Base-by-base conservation (phyloP, 2,797 vertebrate species). In the Xerus rutilus region DNA sequence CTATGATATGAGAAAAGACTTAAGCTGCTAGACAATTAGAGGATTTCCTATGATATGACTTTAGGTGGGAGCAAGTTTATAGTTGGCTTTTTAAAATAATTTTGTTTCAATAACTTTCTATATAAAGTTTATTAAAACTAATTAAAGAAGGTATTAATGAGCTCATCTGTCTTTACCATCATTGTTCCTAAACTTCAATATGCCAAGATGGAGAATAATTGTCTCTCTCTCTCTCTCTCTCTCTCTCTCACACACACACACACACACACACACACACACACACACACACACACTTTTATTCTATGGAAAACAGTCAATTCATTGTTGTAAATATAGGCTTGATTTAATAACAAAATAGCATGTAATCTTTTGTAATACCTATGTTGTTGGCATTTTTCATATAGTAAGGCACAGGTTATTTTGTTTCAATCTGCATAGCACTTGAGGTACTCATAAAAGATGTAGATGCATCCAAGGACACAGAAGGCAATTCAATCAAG, bases 11-110 rank as follows among this genome's bases (percentile, higher is more conserved):
- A 98, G 79, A 91, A 94, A 84, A 97, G 95, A 98, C 97, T 93
- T 79, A 98, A 98, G 84, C 35, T 96, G 95, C 65, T 91, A 77
- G 82, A 86, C 96, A 95, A 98, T 96, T 90, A 96, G 96, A 97
- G 92, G 62, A 59, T 79, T 97, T 97, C 72, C 30, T 95, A 82
- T 47, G 49, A 97, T 57, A 96, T 85, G 72, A 96, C 95, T 96
- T 97, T 86, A 11, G 30, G 92, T 17, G 7, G 81, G 81, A 69
- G 87, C 93, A 85, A 21, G 92, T 69, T 95, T 97, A 82, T 83
- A 95, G 23, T 32, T 83, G 43, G 62, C 52, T 84, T 76, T 86
- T 86, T 21, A 25, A 30, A 57, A 39, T 82, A 82, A 69, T 70
- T 83, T 28, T 67, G 12, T 73, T 89, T 93, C 70, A 89, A 79